phyloP scores from a whole-genome alignment of 2,797 vertebrate genomes.

The Typhlichthys subterraneus region DNA sequence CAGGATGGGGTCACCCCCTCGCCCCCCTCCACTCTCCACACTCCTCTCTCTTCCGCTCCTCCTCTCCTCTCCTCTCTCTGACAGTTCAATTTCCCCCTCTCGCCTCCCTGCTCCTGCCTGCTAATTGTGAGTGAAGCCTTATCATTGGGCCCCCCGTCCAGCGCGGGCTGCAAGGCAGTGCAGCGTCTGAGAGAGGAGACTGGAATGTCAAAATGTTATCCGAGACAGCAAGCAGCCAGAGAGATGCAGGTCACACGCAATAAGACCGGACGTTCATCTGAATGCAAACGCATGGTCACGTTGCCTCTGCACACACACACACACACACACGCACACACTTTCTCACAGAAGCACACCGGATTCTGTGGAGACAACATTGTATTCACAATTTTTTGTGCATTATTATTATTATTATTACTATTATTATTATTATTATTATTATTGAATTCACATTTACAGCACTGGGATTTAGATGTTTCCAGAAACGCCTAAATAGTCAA shows the following conservation, averaged over 20 bases:
- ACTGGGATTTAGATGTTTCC: constrained; percentile 37
- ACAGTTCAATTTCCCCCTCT: constrained; percentile 99
- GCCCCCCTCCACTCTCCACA: constrained; percentile 81
- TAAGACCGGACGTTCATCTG: constrained; percentile 70
- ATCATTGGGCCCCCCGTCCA: constrained; percentile 93
- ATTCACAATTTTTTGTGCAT: too few species aligned
- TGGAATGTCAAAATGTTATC: constrained; percentile 99
- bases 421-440: too few species aligned
- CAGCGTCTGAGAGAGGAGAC: constrained; percentile 85
- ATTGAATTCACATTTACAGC: too few species aligned
- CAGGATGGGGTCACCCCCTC: constrained; percentile 99
- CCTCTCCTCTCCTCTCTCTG: constrained; percentile 98
- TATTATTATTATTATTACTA: too few species aligned
- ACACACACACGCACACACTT: too few species aligned
- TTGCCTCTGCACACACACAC: not conserved
- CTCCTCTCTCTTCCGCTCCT: constrained; percentile 95
- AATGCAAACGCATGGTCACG: constrained; percentile 29
- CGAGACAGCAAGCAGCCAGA: constrained; percentile 83
- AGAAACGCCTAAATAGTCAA: constrained; percentile 24
- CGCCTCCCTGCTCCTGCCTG: constrained; percentile 98
- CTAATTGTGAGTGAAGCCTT: constrained; percentile 99
- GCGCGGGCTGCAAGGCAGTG: constrained; percentile 83
- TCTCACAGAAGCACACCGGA: not conserved
- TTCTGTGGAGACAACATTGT: too few species aligned
- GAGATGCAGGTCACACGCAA: constrained; percentile 85